phyloP scores from a whole-genome alignment of 1,140 invertebrate genomes.

The Fopius arisanus region DNA sequence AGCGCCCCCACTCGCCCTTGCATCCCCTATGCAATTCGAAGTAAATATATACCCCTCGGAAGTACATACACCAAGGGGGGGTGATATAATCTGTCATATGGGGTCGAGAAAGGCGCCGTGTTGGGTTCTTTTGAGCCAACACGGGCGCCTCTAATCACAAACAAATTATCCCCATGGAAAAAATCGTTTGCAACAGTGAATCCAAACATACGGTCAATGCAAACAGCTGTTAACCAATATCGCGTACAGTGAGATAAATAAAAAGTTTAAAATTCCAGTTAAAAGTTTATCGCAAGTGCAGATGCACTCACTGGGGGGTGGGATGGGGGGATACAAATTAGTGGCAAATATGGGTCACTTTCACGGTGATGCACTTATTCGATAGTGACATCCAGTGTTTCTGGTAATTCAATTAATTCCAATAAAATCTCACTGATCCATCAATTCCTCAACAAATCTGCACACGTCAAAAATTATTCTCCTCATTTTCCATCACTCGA shows the following conservation, averaged over 20 bases:
- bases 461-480: not conserved
- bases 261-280: not conserved
- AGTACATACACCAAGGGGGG: slow-evolving; percentile 3
- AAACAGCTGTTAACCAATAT: too few species aligned
- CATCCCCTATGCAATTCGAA: not conserved
- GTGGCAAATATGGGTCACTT: not conserved
- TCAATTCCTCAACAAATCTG: not conserved
- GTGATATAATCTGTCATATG: slow-evolving; percentile 39
- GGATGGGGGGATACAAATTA: not conserved
- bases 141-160: slow-evolving; percentile 33
- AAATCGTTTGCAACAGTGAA: not conserved
- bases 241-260: too few species aligned
- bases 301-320: not conserved
- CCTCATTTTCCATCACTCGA: not conserved
- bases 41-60: not conserved
- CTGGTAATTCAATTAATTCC: not conserved
- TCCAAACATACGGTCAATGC: not conserved
- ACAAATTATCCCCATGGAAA: slow-evolving; percentile 1
- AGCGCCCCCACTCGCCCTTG: not conserved
- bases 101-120: slow-evolving; percentile 38
- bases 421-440: too few species aligned
- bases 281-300: not conserved
- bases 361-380: not conserved
- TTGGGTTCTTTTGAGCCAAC: slow-evolving; percentile 38
- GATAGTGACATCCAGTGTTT: not conserved